Percentiles rank a stretch among this genome's conserved stretches.
Evolutionary conservation across 2,888 invertebrate species (phyloP).

Genomic region (Pseudococcus jackbeardsleyi): DNA sequence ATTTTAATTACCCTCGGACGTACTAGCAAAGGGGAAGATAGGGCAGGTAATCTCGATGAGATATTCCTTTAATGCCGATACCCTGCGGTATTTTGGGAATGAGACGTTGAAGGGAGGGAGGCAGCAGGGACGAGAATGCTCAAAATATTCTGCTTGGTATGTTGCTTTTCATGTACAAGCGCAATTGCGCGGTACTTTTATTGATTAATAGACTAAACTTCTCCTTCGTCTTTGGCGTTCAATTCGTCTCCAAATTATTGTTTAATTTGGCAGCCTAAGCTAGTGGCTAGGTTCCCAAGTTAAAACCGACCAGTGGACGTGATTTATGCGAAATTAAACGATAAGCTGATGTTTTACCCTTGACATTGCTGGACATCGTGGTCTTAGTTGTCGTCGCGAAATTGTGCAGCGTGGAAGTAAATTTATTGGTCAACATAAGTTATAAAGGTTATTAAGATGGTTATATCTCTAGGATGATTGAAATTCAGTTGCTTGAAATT

Average conservation of each 20-base stretch:
- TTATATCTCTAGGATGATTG: too few species aligned
- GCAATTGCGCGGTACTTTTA: constrained; percentile 44
- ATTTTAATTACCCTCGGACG: background rate
- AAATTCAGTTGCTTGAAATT: too few species aligned
- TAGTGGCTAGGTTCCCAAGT: background rate
- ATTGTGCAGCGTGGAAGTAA: background rate
- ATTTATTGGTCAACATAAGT: background rate
- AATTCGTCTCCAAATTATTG: background rate
- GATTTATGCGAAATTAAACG: constrained; percentile 36
- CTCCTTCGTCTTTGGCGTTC: background rate
- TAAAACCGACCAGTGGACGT: background rate
- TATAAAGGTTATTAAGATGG: background rate
- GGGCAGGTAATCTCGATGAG: background rate
- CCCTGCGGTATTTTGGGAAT: background rate
- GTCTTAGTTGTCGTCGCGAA: background rate
- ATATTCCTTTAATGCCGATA: background rate
- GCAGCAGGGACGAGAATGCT: background rate
- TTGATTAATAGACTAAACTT: background rate
- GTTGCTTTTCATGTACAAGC: background rate
- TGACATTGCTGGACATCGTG: background rate
- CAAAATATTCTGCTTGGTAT: background rate
- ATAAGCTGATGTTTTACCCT: background rate
- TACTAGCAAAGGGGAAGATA: background rate
- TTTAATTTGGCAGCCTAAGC: background rate
- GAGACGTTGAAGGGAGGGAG: background rate